phyloP scores from a whole-genome alignment of 2,113 vertebrate genomes.

The Xyliphius kryptos region DNA sequence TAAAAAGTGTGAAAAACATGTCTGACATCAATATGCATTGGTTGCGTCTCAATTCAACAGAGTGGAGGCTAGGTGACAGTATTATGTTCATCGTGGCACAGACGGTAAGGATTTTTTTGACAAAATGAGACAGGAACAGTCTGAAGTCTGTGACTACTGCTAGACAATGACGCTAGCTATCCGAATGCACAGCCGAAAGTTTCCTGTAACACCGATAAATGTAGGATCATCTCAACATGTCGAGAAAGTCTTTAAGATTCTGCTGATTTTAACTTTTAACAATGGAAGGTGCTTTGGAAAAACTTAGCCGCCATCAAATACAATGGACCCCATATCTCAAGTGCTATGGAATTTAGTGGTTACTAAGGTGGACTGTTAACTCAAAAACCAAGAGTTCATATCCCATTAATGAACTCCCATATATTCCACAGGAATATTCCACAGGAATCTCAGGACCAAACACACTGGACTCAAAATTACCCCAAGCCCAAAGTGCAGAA shows the following conservation, averaged over 20 bases:
- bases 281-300: too few species aligned
- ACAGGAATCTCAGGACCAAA: too few species aligned
- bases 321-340: too few species aligned
- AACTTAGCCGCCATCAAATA: too few species aligned
- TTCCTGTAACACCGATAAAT: too few species aligned
- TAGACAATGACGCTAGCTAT: not conserved
- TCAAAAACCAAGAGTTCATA: too few species aligned
- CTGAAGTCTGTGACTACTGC: not conserved
- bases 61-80: constrained; percentile 8
- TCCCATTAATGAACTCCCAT: too few species aligned
- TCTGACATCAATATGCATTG: not conserved
- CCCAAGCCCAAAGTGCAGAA: too few species aligned
- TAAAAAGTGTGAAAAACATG: not conserved
- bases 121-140: constrained; percentile 8
- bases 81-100: not conserved
- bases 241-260: not conserved
- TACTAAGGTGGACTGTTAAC: too few species aligned
- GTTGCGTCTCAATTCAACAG: constrained; percentile 2
- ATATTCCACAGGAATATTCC: too few species aligned
- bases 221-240: not conserved
- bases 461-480: too few species aligned
- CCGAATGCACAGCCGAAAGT: not conserved
- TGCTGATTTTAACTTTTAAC: not conserved
- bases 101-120: not conserved
- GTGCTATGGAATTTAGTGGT: too few species aligned